These are phyloP conservation scores for Panagrolaimus sp. DNA, from an alignment of 1,140 invertebrate species.

Conservation along the genomic window DNA sequence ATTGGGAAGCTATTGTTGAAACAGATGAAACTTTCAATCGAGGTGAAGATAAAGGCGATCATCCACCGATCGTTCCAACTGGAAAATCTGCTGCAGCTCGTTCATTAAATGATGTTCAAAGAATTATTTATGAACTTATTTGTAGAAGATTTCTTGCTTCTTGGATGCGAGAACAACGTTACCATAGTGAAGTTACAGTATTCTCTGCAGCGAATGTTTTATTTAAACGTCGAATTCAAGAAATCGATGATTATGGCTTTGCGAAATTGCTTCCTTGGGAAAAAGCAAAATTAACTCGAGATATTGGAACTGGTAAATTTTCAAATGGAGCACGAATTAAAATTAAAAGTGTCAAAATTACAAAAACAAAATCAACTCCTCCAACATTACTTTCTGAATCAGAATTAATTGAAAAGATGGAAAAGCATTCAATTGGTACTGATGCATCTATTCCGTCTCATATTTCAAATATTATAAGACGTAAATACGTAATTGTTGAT, in stretches of 20 bases:
- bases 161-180: slow-evolving; percentile 60
- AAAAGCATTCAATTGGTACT: slow-evolving; percentile 96
- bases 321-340: not conserved
- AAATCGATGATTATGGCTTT: slow-evolving; percentile 80
- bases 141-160: slow-evolving; percentile 89
- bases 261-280: slow-evolving; percentile 87
- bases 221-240: slow-evolving; percentile 77
- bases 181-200: slow-evolving; percentile 29
- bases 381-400: slow-evolving; percentile 94
- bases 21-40: slow-evolving; percentile 60
- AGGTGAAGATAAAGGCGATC: slow-evolving; percentile 88
- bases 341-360: slow-evolving; percentile 64
- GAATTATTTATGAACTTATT: slow-evolving; percentile 84
- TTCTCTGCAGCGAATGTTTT: slow-evolving; percentile 71
- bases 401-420: slow-evolving; percentile 93
- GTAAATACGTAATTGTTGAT: slow-evolving; percentile 81
- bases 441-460: slow-evolving; percentile 97
- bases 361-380: slow-evolving; percentile 65
- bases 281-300: slow-evolving; percentile 56
- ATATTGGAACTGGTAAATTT: not conserved
- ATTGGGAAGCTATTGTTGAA: slow-evolving; percentile 24
- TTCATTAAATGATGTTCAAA: slow-evolving; percentile 51
- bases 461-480: slow-evolving; percentile 94
- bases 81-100: slow-evolving; percentile 66
- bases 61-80: slow-evolving; percentile 97